Base-by-base conservation (phyloP, 2,113 vertebrate genomes). In the Pelodiscus sinensis region DNA sequence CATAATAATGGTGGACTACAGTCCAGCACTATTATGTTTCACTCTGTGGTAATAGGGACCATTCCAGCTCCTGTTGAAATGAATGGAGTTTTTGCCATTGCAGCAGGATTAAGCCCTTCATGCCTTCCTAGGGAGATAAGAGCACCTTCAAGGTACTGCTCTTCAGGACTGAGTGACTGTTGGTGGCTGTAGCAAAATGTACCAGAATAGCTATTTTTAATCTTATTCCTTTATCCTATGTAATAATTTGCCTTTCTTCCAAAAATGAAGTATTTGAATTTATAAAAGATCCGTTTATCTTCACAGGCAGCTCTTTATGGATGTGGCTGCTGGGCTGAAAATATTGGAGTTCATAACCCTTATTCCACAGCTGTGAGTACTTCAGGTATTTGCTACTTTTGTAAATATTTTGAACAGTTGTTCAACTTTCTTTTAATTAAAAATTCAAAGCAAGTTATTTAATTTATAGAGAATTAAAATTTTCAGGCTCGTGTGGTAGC, bases 351-450 rank as follows among this genome's bases (percentile, higher is more conserved):
- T 95, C 98, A 98, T 96, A 99, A 98, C 90, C 98, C 99, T 97
- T 99, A 99, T 95, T 99, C 99, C 94, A 99, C 99, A 98, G 99
- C 99, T 98, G 99, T 99, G 98, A 99, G 99, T 99, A 99, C 99
- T 98, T 99, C 99, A 99, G 99, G 99, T 99, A 99, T 98, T 97
- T 97, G 94, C 93, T 98, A 95, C 94, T 97, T 97, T 98, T 97
- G 97, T 98, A 96, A 96, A 97, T 98, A 98, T 96, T 97, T 97
- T 96, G 88, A 94, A 94, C 94, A 92, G 80, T 86, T 82, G 3
- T 86, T 93, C 57, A 91, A 2, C 57, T 16, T 88, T 88, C 25
- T 57, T 73, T 35, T 87, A 15, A 88, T 95, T 90, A 89, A 8
- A 79, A 81, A 84, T 92, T 90, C 68, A 52, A 93, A 90, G 82